These are phyloP conservation scores for Chydorus sphaericus DNA, from an alignment of 2,888 invertebrate genomes.

Conservation along the genomic window DNA sequence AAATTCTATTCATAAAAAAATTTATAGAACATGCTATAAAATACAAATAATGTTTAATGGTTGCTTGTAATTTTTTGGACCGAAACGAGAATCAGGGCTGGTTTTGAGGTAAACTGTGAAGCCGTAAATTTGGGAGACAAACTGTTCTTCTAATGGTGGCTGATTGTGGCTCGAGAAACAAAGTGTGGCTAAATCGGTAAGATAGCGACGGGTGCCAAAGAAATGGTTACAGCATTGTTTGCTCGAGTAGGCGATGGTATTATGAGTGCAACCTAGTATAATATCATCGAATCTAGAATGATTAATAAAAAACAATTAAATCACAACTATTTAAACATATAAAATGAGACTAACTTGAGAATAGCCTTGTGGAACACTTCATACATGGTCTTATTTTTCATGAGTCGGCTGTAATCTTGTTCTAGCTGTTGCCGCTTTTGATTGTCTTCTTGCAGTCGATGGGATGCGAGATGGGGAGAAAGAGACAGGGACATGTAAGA, in stretches of 20 bases:
- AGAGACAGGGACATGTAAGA: neutral
- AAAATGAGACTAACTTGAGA: too few relatives aligned
- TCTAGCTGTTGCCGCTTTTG: neutral
- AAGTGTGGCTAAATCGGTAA: neutral
- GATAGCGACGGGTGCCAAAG: neutral
- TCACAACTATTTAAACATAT: too few relatives aligned
- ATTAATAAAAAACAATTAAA: too few relatives aligned
- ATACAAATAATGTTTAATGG: too few relatives aligned
- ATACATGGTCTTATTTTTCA: neutral
- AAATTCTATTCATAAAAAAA: too few relatives aligned
- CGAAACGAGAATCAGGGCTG: too few relatives aligned
- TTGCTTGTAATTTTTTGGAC: too few relatives aligned
- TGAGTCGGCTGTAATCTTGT: neutral
- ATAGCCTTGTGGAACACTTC: neutral
- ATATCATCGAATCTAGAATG: neutral
- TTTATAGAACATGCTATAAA: too few relatives aligned
- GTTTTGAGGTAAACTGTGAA: constrained; percentile 10
- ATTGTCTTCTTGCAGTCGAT: neutral
- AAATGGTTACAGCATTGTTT: neutral
- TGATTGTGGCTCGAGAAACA: constrained; percentile 6
- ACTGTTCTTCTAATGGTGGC: neutral
- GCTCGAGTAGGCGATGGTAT: neutral
- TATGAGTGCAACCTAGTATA: neutral
- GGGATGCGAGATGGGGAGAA: neutral
- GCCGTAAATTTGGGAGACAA: constrained; percentile 4